Percentiles rank a stretch among this genome's conserved stretches.
phyloP scores from a whole-genome alignment of 30 jellyfish, hydroid and myxozoan species.

The Hydra vulgaris region DNA sequence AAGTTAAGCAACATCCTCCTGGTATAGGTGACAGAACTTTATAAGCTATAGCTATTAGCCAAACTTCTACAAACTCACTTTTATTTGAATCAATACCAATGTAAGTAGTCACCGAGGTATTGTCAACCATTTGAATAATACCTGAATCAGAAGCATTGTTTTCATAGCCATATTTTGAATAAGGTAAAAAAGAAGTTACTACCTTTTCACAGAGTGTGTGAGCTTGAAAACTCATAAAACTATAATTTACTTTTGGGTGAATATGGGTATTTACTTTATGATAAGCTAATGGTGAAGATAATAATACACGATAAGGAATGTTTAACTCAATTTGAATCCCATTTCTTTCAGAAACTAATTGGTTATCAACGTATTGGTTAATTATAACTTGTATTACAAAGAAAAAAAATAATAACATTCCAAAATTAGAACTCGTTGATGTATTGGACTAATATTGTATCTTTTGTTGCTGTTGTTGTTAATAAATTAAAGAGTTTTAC shows the following conservation, averaged over 20 bases:
- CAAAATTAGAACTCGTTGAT: not conserved
- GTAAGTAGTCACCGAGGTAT: not conserved
- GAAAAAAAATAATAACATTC: not conserved
- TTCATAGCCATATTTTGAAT: constrained; percentile 15
- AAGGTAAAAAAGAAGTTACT: not conserved
- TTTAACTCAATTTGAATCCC: not conserved
- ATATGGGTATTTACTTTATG: not conserved
- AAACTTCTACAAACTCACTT: constrained; percentile 4
- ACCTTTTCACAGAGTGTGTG: constrained; percentile 4
- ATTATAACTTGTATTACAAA: not conserved
- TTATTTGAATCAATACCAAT: constrained; percentile 5
- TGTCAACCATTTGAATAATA: not conserved
- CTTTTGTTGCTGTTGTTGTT: too few species aligned
- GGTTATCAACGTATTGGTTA: not conserved
- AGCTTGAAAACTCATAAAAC: constrained; percentile 6
- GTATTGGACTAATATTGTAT: too few species aligned
- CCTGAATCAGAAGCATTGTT: constrained; percentile 21
- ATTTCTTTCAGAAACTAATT: not conserved
- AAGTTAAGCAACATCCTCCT: constrained; percentile 88
- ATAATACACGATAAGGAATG: not conserved
- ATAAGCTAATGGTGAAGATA: not conserved
- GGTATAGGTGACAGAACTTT: constrained; percentile 38
- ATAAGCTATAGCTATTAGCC: constrained; percentile 9
- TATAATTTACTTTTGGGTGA: not conserved
- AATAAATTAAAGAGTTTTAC: too few species aligned